Percentiles rank a stretch among this genome's conserved stretches.
Conservation (phyloP, 92 coral and sea anemone species). For the Isaurus tuberculatus region DNA sequence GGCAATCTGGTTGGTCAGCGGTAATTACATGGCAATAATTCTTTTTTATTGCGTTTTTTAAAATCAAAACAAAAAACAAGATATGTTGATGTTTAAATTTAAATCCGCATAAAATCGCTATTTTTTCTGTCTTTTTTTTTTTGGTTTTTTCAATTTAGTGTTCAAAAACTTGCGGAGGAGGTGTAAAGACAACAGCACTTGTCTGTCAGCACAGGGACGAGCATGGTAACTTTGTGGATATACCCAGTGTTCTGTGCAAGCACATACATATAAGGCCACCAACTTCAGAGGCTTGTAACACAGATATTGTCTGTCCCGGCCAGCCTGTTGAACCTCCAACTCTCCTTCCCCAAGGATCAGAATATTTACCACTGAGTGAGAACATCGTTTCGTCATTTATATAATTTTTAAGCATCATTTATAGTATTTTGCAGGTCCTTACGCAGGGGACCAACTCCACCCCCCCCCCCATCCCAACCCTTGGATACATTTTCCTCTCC, state of each 20-base stretch:
- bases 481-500: no score
- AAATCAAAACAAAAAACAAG: no score
- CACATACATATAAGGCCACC: constrained; percentile 9
- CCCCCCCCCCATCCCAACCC: no score
- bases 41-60: neutral
- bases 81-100: no score
- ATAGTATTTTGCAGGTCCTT: neutral
- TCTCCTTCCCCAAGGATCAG: neutral
- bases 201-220: constrained; percentile 34
- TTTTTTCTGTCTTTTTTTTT: no score
- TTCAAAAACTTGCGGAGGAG: constrained; percentile 38
- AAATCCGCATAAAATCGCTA: neutral
- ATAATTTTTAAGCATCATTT: neutral
- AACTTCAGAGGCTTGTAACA: neutral
- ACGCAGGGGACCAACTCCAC: no score
- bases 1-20: constrained; percentile 35
- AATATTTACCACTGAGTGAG: constrained; percentile 35
- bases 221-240: neutral
- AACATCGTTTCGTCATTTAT: neutral
- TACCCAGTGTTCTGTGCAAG: constrained; percentile 14
- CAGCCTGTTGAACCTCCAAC: neutral
- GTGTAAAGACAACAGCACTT: constrained; percentile 4
- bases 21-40: neutral
- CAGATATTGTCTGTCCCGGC: constrained; percentile 34
- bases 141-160: no score